Percentiles rank a stretch among this genome's conserved stretches.
Evolutionary conservation across 2,888 invertebrate species (phyloP).

Genomic region (Cyclophora albipunctata): DNA sequence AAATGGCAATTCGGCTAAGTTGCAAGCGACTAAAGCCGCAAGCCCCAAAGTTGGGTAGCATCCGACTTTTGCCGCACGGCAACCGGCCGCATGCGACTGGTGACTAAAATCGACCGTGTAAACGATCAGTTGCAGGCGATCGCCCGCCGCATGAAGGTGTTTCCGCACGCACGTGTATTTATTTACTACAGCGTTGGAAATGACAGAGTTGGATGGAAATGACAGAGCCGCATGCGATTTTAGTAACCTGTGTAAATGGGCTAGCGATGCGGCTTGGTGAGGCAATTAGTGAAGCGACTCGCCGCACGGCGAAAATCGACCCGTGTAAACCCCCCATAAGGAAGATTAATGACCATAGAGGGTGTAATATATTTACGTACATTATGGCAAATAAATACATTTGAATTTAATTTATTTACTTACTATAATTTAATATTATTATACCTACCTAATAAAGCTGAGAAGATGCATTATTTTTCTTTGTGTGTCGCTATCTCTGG

Average conservation of each 20-base stretch:
- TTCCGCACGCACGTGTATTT: no score
- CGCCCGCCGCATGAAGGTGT: conserved; percentile 14
- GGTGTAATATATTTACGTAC: no score
- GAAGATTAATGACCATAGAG: no score
- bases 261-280: conserved; percentile 29
- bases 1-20: conserved; percentile 28
- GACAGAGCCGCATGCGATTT: conserved; percentile 35
- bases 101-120: conserved; percentile 8
- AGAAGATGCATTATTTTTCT: no score
- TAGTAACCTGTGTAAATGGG: conserved; percentile 33
- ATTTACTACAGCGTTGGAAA: no score
- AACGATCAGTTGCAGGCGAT: conserved; percentile 18
- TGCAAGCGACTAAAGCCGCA: conserved; percentile 33
- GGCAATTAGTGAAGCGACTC: conserved; percentile 22
- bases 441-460: no score
- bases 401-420: no score
- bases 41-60: conserved; percentile 34
- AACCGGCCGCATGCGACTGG: conserved; percentile 30
- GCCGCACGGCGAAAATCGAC: conserved; percentile 37
- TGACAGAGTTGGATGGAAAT: no score
- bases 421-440: no score
- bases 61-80: conserved; percentile 32
- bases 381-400: no score
- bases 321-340: conserved; percentile 18
- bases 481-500: no score